Evolutionary conservation across 2,113 vertebrate genomes (phyloP).

Genomic region (Menura novaehollandiae): DNA sequence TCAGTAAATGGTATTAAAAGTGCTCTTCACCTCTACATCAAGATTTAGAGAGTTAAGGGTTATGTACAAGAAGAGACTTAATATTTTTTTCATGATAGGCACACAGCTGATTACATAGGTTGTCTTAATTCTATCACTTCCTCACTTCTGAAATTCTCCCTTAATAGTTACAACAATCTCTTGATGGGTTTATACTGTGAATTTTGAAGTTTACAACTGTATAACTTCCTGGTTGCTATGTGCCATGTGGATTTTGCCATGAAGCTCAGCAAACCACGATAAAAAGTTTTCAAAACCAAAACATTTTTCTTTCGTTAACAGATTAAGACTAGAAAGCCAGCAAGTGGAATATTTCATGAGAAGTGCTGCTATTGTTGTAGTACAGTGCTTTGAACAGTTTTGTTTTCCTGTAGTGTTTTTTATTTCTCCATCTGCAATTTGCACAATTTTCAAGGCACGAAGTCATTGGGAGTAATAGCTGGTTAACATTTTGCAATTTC

Average conservation of each 20-base stretch:
- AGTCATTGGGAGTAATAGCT: neutral
- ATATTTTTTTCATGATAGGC: neutral
- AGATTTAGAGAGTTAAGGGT: neutral
- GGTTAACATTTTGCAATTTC: neutral
- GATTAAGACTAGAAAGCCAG: neutral
- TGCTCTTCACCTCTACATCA: neutral
- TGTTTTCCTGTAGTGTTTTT: neutral
- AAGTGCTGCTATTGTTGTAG: constrained; percentile 1
- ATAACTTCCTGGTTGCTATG: neutral
- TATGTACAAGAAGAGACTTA: neutral
- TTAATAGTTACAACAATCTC: neutral
- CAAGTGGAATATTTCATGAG: neutral
- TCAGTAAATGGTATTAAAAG: neutral
- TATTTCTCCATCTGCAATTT: constrained; percentile 7
- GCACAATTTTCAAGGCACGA: neutral
- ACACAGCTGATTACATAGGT: neutral
- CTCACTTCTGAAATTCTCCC: neutral
- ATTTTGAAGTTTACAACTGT: neutral
- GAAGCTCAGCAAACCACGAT: neutral
- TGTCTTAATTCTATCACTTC: neutral
- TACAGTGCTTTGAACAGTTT: neutral
- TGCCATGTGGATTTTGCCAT: neutral
- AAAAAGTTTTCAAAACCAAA: neutral
- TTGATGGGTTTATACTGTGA: neutral
- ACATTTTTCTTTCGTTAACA: neutral